A percentile compares a stretch with the other conserved stretches of the same genome.
phyloP scores from a whole-genome alignment of 2,797 vertebrate species.

The Aphelocoma californica region DNA sequence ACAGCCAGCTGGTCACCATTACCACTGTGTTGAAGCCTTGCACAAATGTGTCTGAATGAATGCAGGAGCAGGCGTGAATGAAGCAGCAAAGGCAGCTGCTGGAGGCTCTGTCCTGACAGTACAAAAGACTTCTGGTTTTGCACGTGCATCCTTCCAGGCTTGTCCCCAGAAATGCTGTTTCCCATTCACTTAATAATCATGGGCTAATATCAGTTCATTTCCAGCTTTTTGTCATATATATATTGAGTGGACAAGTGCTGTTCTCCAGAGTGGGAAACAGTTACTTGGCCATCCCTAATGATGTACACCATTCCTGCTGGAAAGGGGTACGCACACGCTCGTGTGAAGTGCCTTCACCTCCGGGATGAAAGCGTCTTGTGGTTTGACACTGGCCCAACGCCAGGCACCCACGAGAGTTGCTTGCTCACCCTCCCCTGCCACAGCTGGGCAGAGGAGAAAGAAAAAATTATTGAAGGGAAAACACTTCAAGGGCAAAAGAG shows the following conservation, averaged over 20 bases:
- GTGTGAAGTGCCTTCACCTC: fast-evolving
- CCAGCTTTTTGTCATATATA: neutral
- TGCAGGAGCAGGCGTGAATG: neutral
- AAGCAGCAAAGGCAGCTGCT: neutral
- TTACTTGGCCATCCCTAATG: neutral
- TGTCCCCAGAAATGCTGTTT: neutral
- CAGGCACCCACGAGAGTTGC: neutral
- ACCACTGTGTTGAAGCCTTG: neutral
- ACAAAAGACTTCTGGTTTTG: neutral
- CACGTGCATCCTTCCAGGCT: neutral
- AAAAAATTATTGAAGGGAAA: neutral
- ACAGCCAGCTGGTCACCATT: neutral
- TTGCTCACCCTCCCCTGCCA: neutral
- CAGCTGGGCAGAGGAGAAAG: neutral
- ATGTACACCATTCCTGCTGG: neutral
- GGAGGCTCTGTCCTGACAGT: neutral
- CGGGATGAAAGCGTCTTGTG: neutral
- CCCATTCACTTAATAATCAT: neutral
- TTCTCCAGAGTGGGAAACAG: neutral
- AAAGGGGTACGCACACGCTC: neutral
- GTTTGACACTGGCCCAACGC: neutral
- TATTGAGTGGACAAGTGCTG: neutral
- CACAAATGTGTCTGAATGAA: neutral
- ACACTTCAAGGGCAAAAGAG: neutral
- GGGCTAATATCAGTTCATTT: neutral